phyloP scores from a whole-genome alignment of 2,888 invertebrate species.

The Ptilodon capucinus region DNA sequence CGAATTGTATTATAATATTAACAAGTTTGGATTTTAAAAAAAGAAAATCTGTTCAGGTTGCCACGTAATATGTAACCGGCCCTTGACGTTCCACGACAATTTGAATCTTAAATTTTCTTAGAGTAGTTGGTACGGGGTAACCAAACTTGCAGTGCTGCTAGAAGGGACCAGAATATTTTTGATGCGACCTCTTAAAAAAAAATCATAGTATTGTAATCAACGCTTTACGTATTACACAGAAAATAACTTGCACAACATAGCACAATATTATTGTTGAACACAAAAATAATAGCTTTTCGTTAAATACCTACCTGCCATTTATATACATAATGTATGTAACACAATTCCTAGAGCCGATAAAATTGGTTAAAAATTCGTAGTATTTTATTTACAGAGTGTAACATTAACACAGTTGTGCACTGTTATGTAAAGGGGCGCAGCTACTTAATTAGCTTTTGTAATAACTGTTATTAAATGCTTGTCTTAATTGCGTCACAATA shows the following conservation, averaged over 20 bases:
- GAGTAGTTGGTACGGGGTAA: too few species aligned
- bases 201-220: too few species aligned
- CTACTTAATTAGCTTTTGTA: constrained; percentile 60
- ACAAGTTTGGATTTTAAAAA: constrained; percentile 5
- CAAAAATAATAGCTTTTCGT: too few species aligned
- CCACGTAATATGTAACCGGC: background rate
- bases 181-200: too few species aligned
- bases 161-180: background rate
- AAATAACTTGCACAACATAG: too few species aligned
- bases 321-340: constrained; percentile 18
- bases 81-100: background rate
- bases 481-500: constrained; percentile 37
- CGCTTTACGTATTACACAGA: too few species aligned
- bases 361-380: constrained; percentile 30
- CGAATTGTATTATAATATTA: constrained; percentile 12
- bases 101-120: background rate
- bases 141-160: too few species aligned
- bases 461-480: constrained; percentile 41
- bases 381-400: constrained; percentile 50
- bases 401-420: constrained; percentile 76
- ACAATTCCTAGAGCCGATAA: constrained; percentile 18
- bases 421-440: constrained; percentile 60
- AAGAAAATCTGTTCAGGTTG: background rate
- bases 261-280: too few species aligned
- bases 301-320: background rate